Conservation (phyloP, 2,113 vertebrate genomes). For the Herpetotheres cachinnans region DNA sequence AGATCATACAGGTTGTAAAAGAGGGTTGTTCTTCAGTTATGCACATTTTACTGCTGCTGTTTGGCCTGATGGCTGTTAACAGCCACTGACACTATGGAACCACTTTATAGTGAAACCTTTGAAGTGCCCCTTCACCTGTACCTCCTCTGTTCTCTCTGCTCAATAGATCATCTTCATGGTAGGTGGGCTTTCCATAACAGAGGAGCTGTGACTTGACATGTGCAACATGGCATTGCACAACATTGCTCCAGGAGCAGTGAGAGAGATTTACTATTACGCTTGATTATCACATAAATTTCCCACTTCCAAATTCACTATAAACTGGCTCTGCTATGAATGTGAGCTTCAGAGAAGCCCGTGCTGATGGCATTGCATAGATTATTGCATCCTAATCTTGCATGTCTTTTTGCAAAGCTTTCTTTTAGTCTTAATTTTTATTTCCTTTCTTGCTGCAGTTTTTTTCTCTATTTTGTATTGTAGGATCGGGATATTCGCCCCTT, state of each 20-base stretch:
- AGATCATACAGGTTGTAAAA: background rate
- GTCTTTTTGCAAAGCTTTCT: slow-evolving; percentile 53
- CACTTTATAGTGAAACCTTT: slow-evolving; percentile 57
- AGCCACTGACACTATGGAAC: slow-evolving; percentile 21
- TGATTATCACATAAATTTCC: background rate
- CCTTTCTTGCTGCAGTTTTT: slow-evolving; percentile 77
- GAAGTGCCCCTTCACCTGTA: background rate
- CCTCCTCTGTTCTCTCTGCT: background rate
- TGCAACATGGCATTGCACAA: background rate
- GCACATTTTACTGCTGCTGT: slow-evolving; percentile 51
- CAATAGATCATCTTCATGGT: background rate
- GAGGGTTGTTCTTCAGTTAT: background rate
- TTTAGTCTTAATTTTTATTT: slow-evolving; percentile 65
- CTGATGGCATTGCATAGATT: slow-evolving; percentile 40
- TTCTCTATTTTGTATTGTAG: slow-evolving; percentile 82
- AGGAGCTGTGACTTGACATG: background rate
- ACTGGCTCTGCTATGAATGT: slow-evolving; percentile 41
- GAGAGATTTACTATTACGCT: background rate
- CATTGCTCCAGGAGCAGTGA: background rate
- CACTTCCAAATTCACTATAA: slow-evolving; percentile 41
- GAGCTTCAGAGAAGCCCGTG: background rate
- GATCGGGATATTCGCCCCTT: slow-evolving; percentile 89
- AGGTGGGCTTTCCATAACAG: background rate
- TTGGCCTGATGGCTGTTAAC: slow-evolving; percentile 36
- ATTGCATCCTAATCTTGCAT: slow-evolving; percentile 71